Base-by-base conservation (phyloP, 2,888 invertebrate species). In the Temnothorax rugatulus region DNA sequence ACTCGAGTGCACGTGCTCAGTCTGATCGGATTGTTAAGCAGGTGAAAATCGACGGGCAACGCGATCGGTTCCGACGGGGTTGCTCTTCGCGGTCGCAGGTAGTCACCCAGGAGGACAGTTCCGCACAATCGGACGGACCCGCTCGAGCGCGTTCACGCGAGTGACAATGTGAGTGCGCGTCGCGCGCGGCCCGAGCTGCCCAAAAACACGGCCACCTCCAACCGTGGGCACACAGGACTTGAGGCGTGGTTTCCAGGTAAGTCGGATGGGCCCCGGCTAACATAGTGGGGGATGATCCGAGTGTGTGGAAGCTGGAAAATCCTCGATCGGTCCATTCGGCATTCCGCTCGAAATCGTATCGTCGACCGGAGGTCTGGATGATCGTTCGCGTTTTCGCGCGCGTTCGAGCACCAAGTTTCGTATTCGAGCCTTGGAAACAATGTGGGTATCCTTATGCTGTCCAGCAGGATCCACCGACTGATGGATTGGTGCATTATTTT, bases 141-240 rank as follows among this genome's bases (percentile, higher is more conserved):
- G 86, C 86, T 85, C 88, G 90, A 89, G 86, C 86, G 89, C 89
- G 89, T 89, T 88, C 87, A 87, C 86, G 86, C 88, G 90, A 87
- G 87, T 87, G 90, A 89, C 88, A 90, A 88, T 90, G 87, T 79
- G 77, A 81, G 34, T 34, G 50, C 54, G 82, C 47, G 66, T 59
- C 76, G 83, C 82, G 75, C 74, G 74, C 85, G 71, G 63, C 50
- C 76, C 64, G 71, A 71, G 83, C 84, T 84, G 73, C 79, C 90
- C 84, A 90, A 90, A 90, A 90, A 88, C 88, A 86, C 66, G 79
- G 61, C 85, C 84, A 83, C 88, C 85, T 82, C 83, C 88, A 82
- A 57, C 34, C 61, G 77, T 44, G 21, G 83, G 84, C 76, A 81
- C 85, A 81, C 85, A 86, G 74, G 64, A 85, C 61, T 61, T n/a